Evolutionary conservation across 2,113 vertebrate species (phyloP).

Genomic region (Panurus biarmicus): DNA sequence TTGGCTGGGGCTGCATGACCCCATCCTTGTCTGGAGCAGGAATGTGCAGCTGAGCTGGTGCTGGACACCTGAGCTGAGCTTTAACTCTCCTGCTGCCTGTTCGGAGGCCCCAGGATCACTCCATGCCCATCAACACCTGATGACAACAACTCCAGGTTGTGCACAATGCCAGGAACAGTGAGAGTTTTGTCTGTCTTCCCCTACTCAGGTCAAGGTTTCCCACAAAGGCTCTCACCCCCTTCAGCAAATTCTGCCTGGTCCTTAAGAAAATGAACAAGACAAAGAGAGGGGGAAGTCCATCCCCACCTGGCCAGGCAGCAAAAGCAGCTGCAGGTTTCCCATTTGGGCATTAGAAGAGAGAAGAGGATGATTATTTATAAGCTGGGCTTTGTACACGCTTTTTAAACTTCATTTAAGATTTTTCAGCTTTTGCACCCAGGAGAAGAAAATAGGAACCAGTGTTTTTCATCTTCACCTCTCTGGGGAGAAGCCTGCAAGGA

Average conservation of each 20-base stretch:
- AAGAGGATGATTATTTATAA: background rate
- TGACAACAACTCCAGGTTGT: background rate
- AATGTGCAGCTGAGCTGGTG: background rate
- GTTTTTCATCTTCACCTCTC: background rate
- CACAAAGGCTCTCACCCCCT: background rate
- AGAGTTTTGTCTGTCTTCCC: background rate
- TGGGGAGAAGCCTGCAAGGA: background rate
- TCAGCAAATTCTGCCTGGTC: background rate
- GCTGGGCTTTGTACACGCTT: accelerated
- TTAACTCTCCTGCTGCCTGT: background rate
- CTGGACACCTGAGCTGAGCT: background rate
- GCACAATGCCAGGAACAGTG: accelerated
- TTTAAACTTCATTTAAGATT: background rate
- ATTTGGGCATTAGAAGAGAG: background rate
- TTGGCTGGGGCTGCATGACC: background rate
- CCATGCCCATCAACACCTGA: background rate
- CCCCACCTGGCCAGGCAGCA: background rate
- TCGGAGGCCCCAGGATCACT: background rate
- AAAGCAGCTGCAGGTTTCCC: background rate
- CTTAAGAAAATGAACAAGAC: background rate
- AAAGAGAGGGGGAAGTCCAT: background rate
- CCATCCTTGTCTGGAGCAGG: background rate
- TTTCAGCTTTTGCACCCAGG: background rate
- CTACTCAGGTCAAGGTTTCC: background rate
- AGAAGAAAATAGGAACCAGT: background rate